A percentile compares a stretch with the other conserved stretches of the same genome.
Conservation (phyloP, 2,797 vertebrate genomes). For the Ceryle rudis region DNA sequence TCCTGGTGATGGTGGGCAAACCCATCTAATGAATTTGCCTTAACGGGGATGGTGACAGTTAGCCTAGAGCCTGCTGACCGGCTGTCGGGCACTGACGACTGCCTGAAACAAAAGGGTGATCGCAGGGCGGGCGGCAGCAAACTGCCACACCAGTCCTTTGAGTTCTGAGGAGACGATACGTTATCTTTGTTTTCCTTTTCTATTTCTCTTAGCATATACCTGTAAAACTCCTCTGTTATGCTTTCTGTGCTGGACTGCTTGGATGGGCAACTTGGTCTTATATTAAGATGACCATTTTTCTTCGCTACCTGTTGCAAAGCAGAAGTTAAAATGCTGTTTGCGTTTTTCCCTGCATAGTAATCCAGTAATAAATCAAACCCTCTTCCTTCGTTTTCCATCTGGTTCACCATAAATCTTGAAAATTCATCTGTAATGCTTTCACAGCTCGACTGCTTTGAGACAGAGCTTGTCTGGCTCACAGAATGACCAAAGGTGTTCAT, state of each 20-base stretch:
- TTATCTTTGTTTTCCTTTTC: constrained; percentile 91
- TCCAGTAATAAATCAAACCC: constrained; percentile 95
- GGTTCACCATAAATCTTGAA: constrained; percentile 97
- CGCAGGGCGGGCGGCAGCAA: constrained; percentile 87
- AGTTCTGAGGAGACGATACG: constrained; percentile 74
- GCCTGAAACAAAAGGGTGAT: constrained; percentile 89
- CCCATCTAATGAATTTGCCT: constrained; percentile 96
- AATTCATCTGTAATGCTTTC: constrained; percentile 99
- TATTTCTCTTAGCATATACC: constrained; percentile 93
- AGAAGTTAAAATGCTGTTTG: constrained; percentile 90
- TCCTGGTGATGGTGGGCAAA: constrained; percentile 87
- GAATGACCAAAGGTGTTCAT: constrained; percentile 88
- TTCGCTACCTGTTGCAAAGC: constrained; percentile 91
- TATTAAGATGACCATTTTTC: constrained; percentile 90
- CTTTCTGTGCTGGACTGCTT: constrained; percentile 99
- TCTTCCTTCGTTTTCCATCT: constrained; percentile 97
- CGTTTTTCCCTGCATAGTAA: constrained; percentile 97
- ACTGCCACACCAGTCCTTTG: constrained; percentile 89
- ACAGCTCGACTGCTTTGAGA: constrained; percentile 98
- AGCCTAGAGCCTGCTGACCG: constrained; percentile 88
- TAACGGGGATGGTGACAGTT: constrained; percentile 89
- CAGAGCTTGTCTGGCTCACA: constrained; percentile 92
- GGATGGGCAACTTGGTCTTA: constrained; percentile 90
- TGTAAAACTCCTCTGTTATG: constrained; percentile 97
- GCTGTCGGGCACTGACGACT: constrained; percentile 91